Evolutionary conservation across 1,140 invertebrate genomes (phyloP), one percentile per base, ranked within the genome.

Genomic region (Atta texana): DNA sequence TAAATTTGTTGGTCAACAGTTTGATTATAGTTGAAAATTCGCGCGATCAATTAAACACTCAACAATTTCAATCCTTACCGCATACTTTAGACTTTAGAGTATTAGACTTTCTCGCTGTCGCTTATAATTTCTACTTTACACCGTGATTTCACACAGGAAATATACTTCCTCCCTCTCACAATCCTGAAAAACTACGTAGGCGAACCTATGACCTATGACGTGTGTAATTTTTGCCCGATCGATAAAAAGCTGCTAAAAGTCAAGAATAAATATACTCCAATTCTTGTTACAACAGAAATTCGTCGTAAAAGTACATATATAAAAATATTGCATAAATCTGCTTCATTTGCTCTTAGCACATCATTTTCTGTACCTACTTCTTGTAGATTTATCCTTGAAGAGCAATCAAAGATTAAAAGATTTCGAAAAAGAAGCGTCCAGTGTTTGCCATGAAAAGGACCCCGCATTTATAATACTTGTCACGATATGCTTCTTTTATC

Each of bases 401-500:
- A 16, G 28, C 3, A 0, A 24, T 6, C 28, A 12, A 51, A 61
- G 21, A n/a, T 5, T 6, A 7, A 3, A 78, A 59, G 59, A 16
- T 16, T 44, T 39, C 1, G 28, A 12, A 61, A 84, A 78, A 55
- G 18, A 74, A 59, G 57, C 71, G 53, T 53, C 7, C 85, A 57
- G 69, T 78, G 24, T 89, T 81, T n/a, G 18, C 2, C 24, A 55
- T 21, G 28, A 39, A n/a, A 28, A 55, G 16, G 21, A 34, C 55
- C 89, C 75, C 89, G 75, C 86, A 86, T 90, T 88, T 72, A 78
- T 76, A 82, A 90, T 12, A 44, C 89, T 85, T 89, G 71, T 66
- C 89, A 78, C 68, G 85, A 90, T 90, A 90, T 87, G 85, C 49
- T 61, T 78, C 66, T 84, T 87, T 92, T 94, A 94, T 94, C 93